Base-by-base conservation (phyloP, 2,113 vertebrate genomes). In the Myxocyprinus asiaticus region DNA sequence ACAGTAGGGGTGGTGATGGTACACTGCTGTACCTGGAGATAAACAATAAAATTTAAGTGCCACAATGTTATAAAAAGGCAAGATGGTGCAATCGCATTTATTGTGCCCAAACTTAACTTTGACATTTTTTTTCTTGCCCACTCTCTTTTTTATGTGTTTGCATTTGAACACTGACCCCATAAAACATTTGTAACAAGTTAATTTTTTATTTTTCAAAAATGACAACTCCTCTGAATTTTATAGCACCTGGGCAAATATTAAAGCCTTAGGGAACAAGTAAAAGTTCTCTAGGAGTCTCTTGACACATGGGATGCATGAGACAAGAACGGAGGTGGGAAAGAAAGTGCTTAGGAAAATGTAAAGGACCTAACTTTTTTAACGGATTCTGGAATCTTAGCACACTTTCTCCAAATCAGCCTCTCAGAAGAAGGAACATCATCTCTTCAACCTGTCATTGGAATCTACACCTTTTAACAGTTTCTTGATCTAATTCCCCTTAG, bases 151-250 rank as follows among this genome's bases (percentile, higher is more conserved):
- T 86, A 71, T 81, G 78, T 58, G 44, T 12, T 45, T 2, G 48
- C 79, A 66, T 84, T 75, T 89, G 88, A 87, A 90, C 90, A 77
- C 86, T 91, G 90, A 88, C 86, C 91, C 86, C 89, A 91, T 94
- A 92, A 93, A 90, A 84, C 72, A 15, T 76, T 4, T 78, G 71
- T 66, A 75, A 81, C 83, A 56, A 85, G 91, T 93, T 92, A 92
- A 92, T 92, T 90, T 58, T 58, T 58, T 62, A 74, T 74, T 74
- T 92, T 91, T 92, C 5, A 88, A 88, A 53, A 81, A 85, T 82
- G 79, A n/a, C n/a, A n/a, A n/a, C 69, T 75, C 74, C 15, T 76
- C 43, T 79, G 5, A 44, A 4, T 81, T 82, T 81, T 55, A 45
- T 75, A 70, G 62, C 17, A 61, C 59, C 56, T 45, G 7, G 9